Evolutionary conservation across 2,113 vertebrate genomes (phyloP), one percentile per base, ranked within the genome.

Genomic region (Solenodon paradoxus): DNA sequence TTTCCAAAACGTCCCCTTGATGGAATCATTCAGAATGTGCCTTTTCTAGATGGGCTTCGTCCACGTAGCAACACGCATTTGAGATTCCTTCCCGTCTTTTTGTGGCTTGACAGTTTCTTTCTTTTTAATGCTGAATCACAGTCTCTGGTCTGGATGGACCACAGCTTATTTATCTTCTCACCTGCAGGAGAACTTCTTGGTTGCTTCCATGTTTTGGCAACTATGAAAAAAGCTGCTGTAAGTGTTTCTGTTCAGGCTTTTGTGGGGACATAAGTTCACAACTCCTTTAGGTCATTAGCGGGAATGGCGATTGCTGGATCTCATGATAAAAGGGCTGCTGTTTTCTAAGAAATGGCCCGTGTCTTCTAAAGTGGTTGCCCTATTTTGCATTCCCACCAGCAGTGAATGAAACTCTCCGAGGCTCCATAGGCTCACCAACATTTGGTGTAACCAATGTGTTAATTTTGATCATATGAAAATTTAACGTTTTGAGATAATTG

Each of bases 331-430:
- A 59, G 40, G 28, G 17, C n/a, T 61, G 15, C 74, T 61, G 1
- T 61, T 28, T 35, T 19, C 5, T 0, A 12, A 47, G 84, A 61
- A 0, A 0, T 40, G 7, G 1, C n/a, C n/a, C n/a, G n/a, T 45
- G 42, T 45, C 19, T 47, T 63, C 30, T 20, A n/a, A n/a, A n/a
- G n/a, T n/a, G n/a, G n/a, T n/a, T n/a, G n/a, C n/a, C n/a, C n/a
- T n/a, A n/a, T n/a, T n/a, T n/a, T n/a, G n/a, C n/a, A n/a, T n/a
- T n/a, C n/a, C n/a, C n/a, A n/a, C n/a, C n/a, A n/a, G n/a, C 15
- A 20, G 4, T 35, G 24, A 5, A 10, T 2, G 55, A 63, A 42
- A 0, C 6, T 15, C 59, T 32, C 55, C 3, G 16, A 9, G n/a
- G 55, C 10, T 75, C 4, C 17, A 8, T 42, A 2, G 9, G 55